Evolutionary conservation across 2,888 invertebrate genomes (phyloP).

Genomic region (Clostera curtula): DNA sequence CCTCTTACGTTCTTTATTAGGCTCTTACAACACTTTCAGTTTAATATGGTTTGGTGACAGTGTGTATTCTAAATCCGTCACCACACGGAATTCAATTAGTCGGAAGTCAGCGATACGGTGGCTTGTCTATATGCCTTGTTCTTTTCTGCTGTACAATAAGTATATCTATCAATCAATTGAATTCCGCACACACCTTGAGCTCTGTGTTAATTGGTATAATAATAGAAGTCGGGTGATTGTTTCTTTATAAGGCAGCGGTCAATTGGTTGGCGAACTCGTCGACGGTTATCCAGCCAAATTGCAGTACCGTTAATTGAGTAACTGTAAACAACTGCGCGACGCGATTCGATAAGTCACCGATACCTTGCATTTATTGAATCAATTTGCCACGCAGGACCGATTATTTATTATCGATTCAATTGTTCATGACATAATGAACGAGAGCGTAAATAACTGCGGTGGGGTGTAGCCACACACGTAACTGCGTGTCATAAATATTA

Average conservation of each 20-base stretch:
- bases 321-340: slow-evolving; percentile 38
- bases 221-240: slow-evolving; percentile 14
- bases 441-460: slow-evolving; percentile 55
- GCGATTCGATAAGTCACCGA: slow-evolving; percentile 32
- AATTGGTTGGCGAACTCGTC: slow-evolving; percentile 31
- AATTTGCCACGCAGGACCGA: slow-evolving; percentile 51
- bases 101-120: too few species aligned
- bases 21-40: too few species aligned
- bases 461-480: too few species aligned
- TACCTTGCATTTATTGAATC: slow-evolving; percentile 55
- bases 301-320: slow-evolving; percentile 50
- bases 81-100: too few species aligned
- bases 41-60: too few species aligned
- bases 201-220: slow-evolving; percentile 30
- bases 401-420: slow-evolving; percentile 59
- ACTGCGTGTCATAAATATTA: too few species aligned
- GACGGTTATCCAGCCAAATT: slow-evolving; percentile 32
- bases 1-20: too few species aligned
- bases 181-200: too few species aligned
- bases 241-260: slow-evolving; percentile 25
- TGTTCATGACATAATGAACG: slow-evolving; percentile 61
- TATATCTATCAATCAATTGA: too few species aligned
- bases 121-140: too few species aligned
- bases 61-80: too few species aligned
- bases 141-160: too few species aligned